phyloP scores from a whole-genome alignment of 2,113 vertebrate genomes.

The Megaceryle torquata region DNA sequence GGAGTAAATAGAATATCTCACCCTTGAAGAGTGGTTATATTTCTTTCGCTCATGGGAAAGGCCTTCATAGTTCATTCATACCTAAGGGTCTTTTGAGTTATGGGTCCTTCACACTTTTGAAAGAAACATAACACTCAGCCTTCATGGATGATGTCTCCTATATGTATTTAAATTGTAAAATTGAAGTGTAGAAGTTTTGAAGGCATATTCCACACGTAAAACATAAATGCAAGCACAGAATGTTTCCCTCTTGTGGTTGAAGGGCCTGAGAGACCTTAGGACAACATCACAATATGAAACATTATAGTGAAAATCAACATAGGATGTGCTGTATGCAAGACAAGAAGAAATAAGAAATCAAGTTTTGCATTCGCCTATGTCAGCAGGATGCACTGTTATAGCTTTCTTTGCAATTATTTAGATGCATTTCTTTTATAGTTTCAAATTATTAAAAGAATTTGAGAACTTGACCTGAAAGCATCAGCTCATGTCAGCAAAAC shows the following conservation, averaged over 20 bases:
- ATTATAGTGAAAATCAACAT: background rate
- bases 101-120: conserved; percentile 22
- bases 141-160: conserved; percentile 28
- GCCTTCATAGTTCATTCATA: conserved; percentile 55
- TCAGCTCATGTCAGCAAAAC: background rate
- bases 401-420: background rate
- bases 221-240: background rate
- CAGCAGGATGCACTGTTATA: background rate
- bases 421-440: conserved; percentile 15
- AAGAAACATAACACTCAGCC: conserved; percentile 3
- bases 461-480: background rate
- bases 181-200: background rate
- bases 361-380: conserved; percentile 9
- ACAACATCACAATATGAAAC: conserved; percentile 9
- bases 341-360: background rate
- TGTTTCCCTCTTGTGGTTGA: background rate
- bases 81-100: conserved; percentile 21
- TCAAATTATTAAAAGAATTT: background rate
- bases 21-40: conserved; percentile 38
- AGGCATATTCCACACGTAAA: background rate
- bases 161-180: conserved; percentile 30
- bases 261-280: background rate
- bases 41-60: conserved; percentile 48
- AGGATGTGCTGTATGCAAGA: background rate
- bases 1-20: conserved; percentile 38